Base-by-base conservation (phyloP, 2,113 vertebrate genomes). In the Oreotrochilus melanogaster region DNA sequence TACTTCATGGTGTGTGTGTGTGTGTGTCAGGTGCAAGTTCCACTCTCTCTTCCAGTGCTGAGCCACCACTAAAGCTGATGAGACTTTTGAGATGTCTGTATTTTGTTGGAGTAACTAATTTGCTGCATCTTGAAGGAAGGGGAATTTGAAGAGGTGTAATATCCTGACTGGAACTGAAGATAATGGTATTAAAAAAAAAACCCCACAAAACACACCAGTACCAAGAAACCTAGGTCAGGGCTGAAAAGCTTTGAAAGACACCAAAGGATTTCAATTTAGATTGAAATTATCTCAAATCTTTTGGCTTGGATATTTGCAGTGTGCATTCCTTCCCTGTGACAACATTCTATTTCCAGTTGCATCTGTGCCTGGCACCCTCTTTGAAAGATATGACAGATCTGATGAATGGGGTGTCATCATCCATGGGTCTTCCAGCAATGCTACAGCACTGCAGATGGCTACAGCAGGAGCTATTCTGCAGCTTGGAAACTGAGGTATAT, bases 351-450 rank as follows among this genome's bases (percentile, higher is more conserved):
- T 92, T 95, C 53, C 71, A 94, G 86, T 80, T 84, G 60, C 43
- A 70, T 85, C 24, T 92, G 57, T 53, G 76, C 89, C 71, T 83
- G 57, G 79, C 94, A 82, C 47, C 66, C 42, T 84, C 85, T 97
- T 96, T 96, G 84, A 93, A 96, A 89, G 78, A 18, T 51, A 70
- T n/a, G 37, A 14, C 39, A 28, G 9, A 19, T 84, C 73, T 92
- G 89, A 96, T 95, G 89, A 53, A 88, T 11, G 54, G 69, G 28
- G 51, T 72, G 79, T 86, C 37, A 71, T 61, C 91, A 84, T 86
- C 85, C 21, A 3, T 7, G 31, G 73, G 27, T 79, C n/a, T 84
- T 93, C 91, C 75, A 88, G 84, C 70, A 88, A 67, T 39, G 60
- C 79, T 91, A 18, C 47, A 80, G 78, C 43, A 30, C 11, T 78